Evolutionary conservation across 2,888 invertebrate genomes (phyloP), one percentile per base, ranked within the genome.

Genomic region (Monochamus alternatus): DNA sequence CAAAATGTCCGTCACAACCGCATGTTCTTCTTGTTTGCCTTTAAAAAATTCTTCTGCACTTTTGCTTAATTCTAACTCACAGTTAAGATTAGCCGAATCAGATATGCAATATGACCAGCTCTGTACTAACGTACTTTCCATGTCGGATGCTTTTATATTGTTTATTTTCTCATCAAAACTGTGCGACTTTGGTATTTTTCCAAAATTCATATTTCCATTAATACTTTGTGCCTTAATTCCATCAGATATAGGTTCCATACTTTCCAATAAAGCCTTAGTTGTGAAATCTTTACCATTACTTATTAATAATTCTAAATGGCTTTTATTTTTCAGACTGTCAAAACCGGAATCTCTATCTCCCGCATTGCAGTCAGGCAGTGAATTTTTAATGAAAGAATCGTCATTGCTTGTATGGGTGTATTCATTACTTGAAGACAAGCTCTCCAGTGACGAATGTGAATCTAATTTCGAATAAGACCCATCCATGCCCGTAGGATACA

Each of bases 11-110:
- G 91, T 90, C 7, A 92, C 91, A 8, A 92, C 87, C 22, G 88
- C 86, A 7, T 88, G 87, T 75, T 89, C 90, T 14, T 86, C 85
- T 30, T 85, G 91, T 80, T 90, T 91, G 80, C 85, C 91, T 79
- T 90, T 91, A 80, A 94, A 94, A 82, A 93, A 94, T 75, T 94
- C 94, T 81, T 94, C 94, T 0, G 93, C 93, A 0, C 93, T 90
- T 0, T 92, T 92, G 71, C 93, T 91, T 12, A 92, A 89, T 79
- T 93, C 93, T 47, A 89, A 86, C 77, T 91, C 91, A 74, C 87
- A 85, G 44, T 83, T 74, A 30, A 89, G 78, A 76, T 91, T 85
- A 86, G 91, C 82, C 86, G 90, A 84, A 89, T 91, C 85, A 79
- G 88, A 80, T 84, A 90, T 87, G 71, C 87, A 88, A 68, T 89